Evolutionary conservation across 2,888 invertebrate genomes (phyloP).

Genomic region (Incurvaria masculella): DNA sequence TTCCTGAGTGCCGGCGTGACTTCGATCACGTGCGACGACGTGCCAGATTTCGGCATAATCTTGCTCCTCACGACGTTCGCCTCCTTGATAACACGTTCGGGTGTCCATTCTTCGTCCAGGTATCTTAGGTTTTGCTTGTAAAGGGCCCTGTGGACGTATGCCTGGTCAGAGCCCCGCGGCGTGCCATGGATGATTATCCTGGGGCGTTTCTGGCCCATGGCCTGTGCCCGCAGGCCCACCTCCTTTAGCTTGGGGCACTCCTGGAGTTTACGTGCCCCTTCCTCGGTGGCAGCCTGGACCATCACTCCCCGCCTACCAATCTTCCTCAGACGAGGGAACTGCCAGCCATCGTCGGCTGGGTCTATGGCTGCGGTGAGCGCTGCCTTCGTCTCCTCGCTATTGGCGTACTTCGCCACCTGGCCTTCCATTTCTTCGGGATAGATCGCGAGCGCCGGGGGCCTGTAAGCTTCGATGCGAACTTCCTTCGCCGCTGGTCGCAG

Average conservation of each 20-base stretch:
- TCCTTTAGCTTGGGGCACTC: not conserved
- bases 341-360: not conserved
- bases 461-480: no score
- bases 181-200: not conserved
- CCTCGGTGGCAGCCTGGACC: not conserved
- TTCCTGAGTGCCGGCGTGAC: slow-evolving; percentile 7
- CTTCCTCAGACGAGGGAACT: not conserved
- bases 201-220: not conserved
- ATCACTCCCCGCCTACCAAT: not conserved
- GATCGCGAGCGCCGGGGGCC: not conserved
- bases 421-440: not conserved
- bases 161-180: not conserved
- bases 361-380: not conserved
- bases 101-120: not conserved
- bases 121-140: not conserved
- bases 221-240: not conserved
- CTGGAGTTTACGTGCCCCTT: not conserved
- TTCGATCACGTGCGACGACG: slow-evolving; percentile 11
- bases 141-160: not conserved
- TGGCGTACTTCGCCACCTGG: not conserved
- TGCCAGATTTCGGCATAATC: not conserved
- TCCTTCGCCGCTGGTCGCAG: no score
- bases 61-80: not conserved
- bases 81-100: not conserved
- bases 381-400: not conserved